These are phyloP conservation scores for Salmo trutta DNA, from an alignment of 2,797 vertebrate genomes.

Conservation along the genomic window DNA sequence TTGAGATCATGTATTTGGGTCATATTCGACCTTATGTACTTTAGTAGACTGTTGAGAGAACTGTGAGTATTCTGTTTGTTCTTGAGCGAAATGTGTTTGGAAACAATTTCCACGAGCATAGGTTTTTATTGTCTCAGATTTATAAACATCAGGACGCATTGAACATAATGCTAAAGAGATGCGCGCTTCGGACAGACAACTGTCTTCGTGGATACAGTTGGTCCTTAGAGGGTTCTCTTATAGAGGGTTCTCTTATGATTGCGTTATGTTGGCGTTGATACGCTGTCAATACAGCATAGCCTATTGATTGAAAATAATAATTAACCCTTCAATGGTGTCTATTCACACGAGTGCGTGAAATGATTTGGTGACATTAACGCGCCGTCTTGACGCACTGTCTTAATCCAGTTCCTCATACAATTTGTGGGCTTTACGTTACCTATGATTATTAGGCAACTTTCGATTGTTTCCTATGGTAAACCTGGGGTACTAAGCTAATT, in stretches of 20 bases:
- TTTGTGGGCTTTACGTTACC: background rate
- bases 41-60: background rate
- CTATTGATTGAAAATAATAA: background rate
- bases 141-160: background rate
- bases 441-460: slow-evolving; percentile 8
- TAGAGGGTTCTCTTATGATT: background rate
- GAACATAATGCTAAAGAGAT: background rate
- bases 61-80: slow-evolving; percentile 1
- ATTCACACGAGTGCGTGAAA: slow-evolving; percentile 28
- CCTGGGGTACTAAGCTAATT: background rate
- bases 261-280: background rate
- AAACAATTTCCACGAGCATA: background rate
- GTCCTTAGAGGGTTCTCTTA: background rate
- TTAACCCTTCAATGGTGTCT: background rate
- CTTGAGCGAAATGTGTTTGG: background rate
- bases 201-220: background rate
- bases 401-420: background rate
- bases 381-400: slow-evolving; percentile 40
- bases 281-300: background rate
- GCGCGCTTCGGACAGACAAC: background rate
- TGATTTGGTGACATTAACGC: slow-evolving; percentile 44
- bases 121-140: background rate
- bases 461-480: background rate
- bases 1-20: slow-evolving; percentile 10
- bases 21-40: slow-evolving; percentile 4